Percentiles rank a stretch among this genome's conserved stretches.
These are phyloP conservation scores for Pammene aurita DNA, from an alignment of 2,888 invertebrate species.

Conservation along the genomic window DNA sequence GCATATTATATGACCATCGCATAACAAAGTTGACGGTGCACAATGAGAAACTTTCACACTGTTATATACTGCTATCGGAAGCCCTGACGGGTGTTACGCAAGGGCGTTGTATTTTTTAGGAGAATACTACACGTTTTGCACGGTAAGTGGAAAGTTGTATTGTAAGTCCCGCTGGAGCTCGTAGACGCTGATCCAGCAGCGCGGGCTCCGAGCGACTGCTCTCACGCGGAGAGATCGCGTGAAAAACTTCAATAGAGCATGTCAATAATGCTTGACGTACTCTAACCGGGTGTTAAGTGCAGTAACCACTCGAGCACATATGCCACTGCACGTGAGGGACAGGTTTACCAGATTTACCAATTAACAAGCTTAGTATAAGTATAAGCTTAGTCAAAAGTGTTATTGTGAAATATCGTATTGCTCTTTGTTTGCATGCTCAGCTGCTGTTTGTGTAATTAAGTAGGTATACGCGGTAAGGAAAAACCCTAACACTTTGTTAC, in stretches of 20 bases:
- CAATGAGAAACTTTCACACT: conserved; percentile 57
- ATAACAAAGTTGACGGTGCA: conserved; percentile 47
- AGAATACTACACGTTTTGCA: conserved; percentile 17
- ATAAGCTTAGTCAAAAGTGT: conserved; percentile 5
- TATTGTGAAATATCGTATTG: not conserved
- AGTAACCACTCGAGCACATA: conserved; percentile 26
- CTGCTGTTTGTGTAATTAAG: conserved; percentile 5
- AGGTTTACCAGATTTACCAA: conserved; percentile 22
- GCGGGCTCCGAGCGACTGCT: conserved; percentile 73
- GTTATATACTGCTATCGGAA: conserved; percentile 23
- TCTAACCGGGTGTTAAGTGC: conserved; percentile 29
- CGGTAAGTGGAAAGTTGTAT: conserved; percentile 29
- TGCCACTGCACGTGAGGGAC: conserved; percentile 13
- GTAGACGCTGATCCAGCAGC: conserved; percentile 62
- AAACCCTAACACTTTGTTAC: conserved; percentile 9
- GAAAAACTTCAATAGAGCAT: conserved; percentile 76
- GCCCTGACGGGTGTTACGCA: conserved; percentile 34
- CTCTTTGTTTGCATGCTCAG: conserved; percentile 6
- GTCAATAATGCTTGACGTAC: conserved; percentile 58
- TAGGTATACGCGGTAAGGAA: not conserved
- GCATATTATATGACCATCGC: conserved; percentile 56
- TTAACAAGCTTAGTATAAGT: conserved; percentile 25
- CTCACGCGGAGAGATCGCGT: conserved; percentile 81
- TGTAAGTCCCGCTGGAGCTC: conserved; percentile 45
- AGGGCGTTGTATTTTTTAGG: conserved; percentile 23